A percentile compares a stretch with the other conserved stretches of the same genome.
These are phyloP conservation scores for Tyria jacobaeae DNA, from an alignment of 2,888 invertebrate species.

Conservation along the genomic window DNA sequence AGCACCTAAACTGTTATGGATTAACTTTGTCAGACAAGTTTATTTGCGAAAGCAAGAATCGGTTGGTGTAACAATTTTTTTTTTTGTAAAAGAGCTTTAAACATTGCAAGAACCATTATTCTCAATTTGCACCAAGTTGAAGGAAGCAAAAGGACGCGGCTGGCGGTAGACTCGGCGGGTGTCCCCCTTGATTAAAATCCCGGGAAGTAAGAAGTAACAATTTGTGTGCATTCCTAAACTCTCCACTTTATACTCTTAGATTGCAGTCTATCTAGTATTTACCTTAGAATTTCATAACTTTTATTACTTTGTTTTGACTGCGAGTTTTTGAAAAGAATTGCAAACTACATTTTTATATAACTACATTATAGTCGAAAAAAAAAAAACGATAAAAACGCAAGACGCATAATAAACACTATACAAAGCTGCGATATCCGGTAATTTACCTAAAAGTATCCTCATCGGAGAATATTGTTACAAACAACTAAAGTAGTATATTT, in stretches of 20 bases:
- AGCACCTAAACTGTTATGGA: conserved; percentile 9
- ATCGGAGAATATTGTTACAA: no score
- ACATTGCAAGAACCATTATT: conserved; percentile 78
- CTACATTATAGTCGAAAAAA: no score
- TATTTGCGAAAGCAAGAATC: conserved; percentile 39
- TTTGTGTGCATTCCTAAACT: conserved; percentile 74
- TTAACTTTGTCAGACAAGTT: conserved; percentile 9
- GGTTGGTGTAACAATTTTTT: conserved; percentile 62
- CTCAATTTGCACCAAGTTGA: conserved; percentile 82
- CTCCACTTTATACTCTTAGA: conserved; percentile 62
- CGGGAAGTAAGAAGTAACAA: conserved; percentile 79
- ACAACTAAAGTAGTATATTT: no score
- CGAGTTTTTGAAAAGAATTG: conserved; percentile 12
- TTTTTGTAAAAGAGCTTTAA: conserved; percentile 64
- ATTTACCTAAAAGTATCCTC: no score
- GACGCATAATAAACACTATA: no score
- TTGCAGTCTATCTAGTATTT: conserved; percentile 63
- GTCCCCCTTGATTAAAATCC: conserved; percentile 86
- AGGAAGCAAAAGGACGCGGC: conserved; percentile 63
- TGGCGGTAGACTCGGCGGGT: conserved; percentile 77
- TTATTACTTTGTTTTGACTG: conserved; percentile 43
- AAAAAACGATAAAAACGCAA: no score
- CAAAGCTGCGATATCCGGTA: no score
- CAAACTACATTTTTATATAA: no score
- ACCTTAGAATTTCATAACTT: conserved; percentile 46